Evolutionary conservation across 1,140 invertebrate genomes (phyloP), one percentile per base, ranked within the genome.

Genomic region (Branchinecta lindahli): DNA sequence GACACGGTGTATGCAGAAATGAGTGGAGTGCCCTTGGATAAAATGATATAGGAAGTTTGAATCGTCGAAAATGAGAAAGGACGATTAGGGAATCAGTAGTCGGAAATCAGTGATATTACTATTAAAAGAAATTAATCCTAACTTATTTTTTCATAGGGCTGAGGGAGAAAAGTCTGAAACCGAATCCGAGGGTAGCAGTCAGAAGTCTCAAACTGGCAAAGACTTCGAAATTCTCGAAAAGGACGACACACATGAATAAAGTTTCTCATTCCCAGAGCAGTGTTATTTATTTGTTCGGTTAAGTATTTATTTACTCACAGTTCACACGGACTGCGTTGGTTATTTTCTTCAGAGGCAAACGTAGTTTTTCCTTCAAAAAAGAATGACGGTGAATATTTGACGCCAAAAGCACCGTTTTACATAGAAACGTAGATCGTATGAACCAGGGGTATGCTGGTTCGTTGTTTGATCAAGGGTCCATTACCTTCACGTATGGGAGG

Each of bases 141-240:
- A 1, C 6, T 61, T 61, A 3, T 61, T 61, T 61, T 61, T 61
- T 20, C 52, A 6, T 61, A 61, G 18, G 18, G 18, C 12, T 61
- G 52, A 61, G 2, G 52, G 52, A 61, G 87, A 89, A 75, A 82
- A 83, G n/a, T 74, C 84, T 0, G 84, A 85, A 73, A 84, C 83
- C 7, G 86, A 87, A 74, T 86, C 85, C 0, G 85, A 86, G 76
- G 68, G 69, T 67, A 82, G 83, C 69, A 86, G 85, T 75, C 85
- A 86, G 74, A 84, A 87, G 67, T 90, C 88, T 10, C 88, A 88
- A 74, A 89, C 87, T 0, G 88, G 86, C 66, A 83, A 86, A 75
- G 88, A 91, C 81, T 91, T 90, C 78, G 88, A 89, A 79, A 89
- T 91, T 74, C 83, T 88, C 7, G 85, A 86, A 68, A 79, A 83